These are phyloP conservation scores for Quadroppia sp. DNA, from an alignment of 2,888 invertebrate genomes.

Conservation along the genomic window DNA sequence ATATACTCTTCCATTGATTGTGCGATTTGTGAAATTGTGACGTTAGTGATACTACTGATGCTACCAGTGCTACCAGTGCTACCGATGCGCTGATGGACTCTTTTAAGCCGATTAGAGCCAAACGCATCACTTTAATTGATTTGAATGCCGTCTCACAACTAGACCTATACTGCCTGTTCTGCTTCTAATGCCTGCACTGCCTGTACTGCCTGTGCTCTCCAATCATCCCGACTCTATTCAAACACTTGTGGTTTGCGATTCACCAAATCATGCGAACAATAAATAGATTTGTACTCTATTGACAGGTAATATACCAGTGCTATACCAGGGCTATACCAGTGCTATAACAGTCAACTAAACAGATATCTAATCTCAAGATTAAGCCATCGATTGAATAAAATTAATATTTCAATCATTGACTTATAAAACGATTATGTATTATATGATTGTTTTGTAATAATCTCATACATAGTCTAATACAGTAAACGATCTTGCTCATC, in stretches of 20 bases:
- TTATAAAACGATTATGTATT: no score
- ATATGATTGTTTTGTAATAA: no score
- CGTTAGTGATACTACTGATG: not conserved
- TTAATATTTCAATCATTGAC: no score
- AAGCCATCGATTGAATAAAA: no score
- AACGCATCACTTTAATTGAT: constrained; percentile 39
- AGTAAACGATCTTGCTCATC: no score
- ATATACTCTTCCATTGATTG: constrained; percentile 10
- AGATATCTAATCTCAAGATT: no score
- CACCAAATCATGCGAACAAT: constrained; percentile 23
- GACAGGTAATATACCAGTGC: constrained; percentile 9
- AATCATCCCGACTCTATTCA: constrained; percentile 19
- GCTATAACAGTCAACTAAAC: no score
- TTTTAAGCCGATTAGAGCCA: constrained; percentile 35
- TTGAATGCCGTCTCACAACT: constrained; percentile 17
- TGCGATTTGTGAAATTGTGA: constrained; percentile 34
- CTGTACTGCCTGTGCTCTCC: constrained; percentile 5
- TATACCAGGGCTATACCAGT: not conserved
- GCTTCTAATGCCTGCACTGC: constrained; percentile 6
- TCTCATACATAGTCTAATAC: no score
- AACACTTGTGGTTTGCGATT: constrained; percentile 20
- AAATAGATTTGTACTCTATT: constrained; percentile 9
- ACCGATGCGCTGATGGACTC: constrained; percentile 30
- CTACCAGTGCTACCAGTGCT: not conserved
- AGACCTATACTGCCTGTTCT: constrained; percentile 18